Conservation (phyloP, 2,888 invertebrate species). For the Nemurella pictetii region DNA sequence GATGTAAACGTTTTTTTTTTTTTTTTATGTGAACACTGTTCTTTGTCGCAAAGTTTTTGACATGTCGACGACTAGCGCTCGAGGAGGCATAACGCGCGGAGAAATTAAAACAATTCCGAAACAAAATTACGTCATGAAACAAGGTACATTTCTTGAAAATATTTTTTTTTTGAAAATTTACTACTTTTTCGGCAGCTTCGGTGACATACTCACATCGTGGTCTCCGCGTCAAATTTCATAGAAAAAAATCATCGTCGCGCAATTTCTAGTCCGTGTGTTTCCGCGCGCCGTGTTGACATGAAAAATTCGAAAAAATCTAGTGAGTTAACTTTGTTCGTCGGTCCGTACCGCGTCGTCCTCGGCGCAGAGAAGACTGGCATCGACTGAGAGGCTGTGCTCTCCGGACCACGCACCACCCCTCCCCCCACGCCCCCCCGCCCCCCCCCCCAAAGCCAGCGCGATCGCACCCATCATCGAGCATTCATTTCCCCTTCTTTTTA, state of each 20-base stretch:
- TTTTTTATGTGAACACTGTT: background rate
- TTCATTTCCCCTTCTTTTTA: background rate
- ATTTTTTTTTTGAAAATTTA: background rate
- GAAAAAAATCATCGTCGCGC: background rate
- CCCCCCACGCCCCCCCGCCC: background rate
- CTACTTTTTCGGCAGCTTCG: background rate
- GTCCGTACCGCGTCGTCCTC: slow-evolving; percentile 5
- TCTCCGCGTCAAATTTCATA: background rate
- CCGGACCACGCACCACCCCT: background rate
- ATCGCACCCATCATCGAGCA: background rate
- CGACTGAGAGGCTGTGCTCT: background rate
- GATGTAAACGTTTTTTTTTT: background rate
- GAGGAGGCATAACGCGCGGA: too few relatives aligned
- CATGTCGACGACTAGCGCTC: too few relatives aligned
- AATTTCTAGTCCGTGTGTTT: background rate
- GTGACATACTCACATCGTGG: background rate
- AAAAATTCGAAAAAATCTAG: background rate
- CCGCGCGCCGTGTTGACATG: background rate
- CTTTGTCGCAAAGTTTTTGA: background rate
- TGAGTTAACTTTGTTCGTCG: background rate
- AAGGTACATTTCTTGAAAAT: background rate
- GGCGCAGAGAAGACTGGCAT: slow-evolving; percentile 12
- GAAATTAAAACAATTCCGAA: too few relatives aligned
- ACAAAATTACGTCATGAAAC: background rate
- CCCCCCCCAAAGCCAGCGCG: background rate